Evolutionary conservation across 2,113 vertebrate species (phyloP).

Genomic region (Smithornis capensis): DNA sequence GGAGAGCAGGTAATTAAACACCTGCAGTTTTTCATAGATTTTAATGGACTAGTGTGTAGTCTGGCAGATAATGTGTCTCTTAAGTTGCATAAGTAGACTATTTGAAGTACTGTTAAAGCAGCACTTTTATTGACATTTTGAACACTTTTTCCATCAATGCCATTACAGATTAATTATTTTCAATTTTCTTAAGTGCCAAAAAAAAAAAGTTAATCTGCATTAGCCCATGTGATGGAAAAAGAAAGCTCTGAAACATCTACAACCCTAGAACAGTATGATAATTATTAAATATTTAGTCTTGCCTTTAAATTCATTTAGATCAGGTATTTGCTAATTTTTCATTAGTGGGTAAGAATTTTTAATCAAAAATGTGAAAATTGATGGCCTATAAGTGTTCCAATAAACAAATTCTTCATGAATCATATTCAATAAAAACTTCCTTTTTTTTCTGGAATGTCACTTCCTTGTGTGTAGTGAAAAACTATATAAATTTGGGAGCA

Average conservation of each 20-base stretch:
- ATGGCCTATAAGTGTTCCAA: neutral
- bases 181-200: conserved; percentile 64
- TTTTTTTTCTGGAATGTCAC: neutral
- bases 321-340: conserved; percentile 24
- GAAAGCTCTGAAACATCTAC: conserved; percentile 9
- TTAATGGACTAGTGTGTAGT: conserved; percentile 66
- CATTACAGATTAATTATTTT: conserved; percentile 68
- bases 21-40: conserved; percentile 58
- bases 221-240: neutral
- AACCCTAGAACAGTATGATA: neutral
- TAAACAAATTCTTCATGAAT: neutral
- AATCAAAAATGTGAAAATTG: conserved; percentile 1
- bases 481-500: neutral
- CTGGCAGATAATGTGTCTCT: conserved; percentile 64
- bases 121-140: conserved; percentile 62
- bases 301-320: neutral
- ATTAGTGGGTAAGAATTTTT: neutral
- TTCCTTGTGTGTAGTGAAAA: neutral
- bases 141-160: conserved; percentile 65
- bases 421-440: neutral
- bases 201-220: conserved; percentile 19
- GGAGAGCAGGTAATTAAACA: conserved; percentile 61
- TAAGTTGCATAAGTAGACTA: conserved; percentile 50
- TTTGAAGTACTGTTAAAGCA: conserved; percentile 56
- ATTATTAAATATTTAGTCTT: conserved; percentile 28